Evolutionary conservation across 2,113 vertebrate species (phyloP), one percentile per base, ranked within the genome.

Genomic region (Odocoileus hemionus): DNA sequence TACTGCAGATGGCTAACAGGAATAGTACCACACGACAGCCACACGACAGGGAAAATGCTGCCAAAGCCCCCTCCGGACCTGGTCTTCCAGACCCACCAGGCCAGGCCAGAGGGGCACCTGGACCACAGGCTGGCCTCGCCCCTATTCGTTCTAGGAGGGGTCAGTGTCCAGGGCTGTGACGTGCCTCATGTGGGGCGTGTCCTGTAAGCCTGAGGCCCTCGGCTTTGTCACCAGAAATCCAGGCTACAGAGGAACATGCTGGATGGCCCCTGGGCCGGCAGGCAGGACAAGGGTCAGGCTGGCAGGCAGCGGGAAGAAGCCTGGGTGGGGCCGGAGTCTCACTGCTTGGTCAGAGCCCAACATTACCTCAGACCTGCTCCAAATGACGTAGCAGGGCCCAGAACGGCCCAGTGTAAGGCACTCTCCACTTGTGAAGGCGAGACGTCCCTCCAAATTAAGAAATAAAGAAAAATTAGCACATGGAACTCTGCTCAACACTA

Each of bases 401-500:
- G 12, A 3, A 9, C 15, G 26, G 89, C 33, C 57, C 84, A 0
- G 47, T 1, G 15, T 3, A 1, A 14, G 33, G 16, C 25, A 0
- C 28, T 5, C 10, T 25, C 13, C 78, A 3, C 52, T 21, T 50
- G 43, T 2, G 76, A 19, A 11, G 55, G 11, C 39, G 30, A 6
- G 45, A 21, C 19, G 19, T 0, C 1, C 26, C n/a, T 57, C n/a
- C 61, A 1, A 12, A 7, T 3, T 16, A 6, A 50, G 39, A 28
- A 2, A 7, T 2, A 16, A 15, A 16, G 30, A 16, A 10, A 36
- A 50, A 36, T 9, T 5, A 9, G 0, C 64, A 9, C 33, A 0
- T 19, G 64, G 17, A 5, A 0, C n/a, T 70, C n/a, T 6, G 64
- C 64, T 5, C 17, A 0, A 0, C n/a, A 0, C 4, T 0, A 16